These are phyloP conservation scores for Morelia viridis DNA, from an alignment of 2,797 vertebrate species.

Conservation along the genomic window DNA sequence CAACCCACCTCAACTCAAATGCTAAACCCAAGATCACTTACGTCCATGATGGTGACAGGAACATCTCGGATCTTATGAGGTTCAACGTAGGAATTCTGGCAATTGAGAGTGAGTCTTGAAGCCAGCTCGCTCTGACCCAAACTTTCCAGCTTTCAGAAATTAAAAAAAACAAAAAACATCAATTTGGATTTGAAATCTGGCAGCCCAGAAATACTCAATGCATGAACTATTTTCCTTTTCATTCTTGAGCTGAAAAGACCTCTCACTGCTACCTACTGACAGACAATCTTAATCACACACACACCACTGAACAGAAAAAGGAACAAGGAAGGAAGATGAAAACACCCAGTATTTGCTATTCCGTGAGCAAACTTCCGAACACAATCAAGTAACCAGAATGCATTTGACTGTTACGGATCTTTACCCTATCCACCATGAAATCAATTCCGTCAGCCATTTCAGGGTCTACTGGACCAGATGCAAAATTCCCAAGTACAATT, in stretches of 20 bases:
- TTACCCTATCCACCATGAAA: constrained; percentile 98
- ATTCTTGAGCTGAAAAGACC: neutral
- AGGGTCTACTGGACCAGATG: constrained; percentile 92
- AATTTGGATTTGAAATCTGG: constrained; percentile 5
- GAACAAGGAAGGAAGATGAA: neutral
- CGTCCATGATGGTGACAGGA: constrained; percentile 95
- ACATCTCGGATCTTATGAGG: constrained; percentile 97
- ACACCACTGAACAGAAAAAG: neutral
- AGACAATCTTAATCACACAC: no score
- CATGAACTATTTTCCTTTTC: neutral
- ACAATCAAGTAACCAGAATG: neutral
- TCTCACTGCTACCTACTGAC: neutral
- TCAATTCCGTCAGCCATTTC: constrained; percentile 98
- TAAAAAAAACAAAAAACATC: constrained; percentile 17
- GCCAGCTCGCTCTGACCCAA: constrained; percentile 94
- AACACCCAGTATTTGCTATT: neutral
- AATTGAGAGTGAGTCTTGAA: constrained; percentile 95
- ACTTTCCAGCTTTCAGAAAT: constrained; percentile 84
- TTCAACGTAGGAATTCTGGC: constrained; percentile 98
- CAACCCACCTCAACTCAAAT: neutral
- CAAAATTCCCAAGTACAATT: constrained; percentile 96
- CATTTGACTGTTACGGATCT: constrained; percentile 18
- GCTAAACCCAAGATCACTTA: constrained; percentile 70
- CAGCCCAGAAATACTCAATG: neutral
- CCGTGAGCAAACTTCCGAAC: neutral